Conservation (phyloP, 2,797 vertebrate genomes). For the Onychomys torridus region DNA sequence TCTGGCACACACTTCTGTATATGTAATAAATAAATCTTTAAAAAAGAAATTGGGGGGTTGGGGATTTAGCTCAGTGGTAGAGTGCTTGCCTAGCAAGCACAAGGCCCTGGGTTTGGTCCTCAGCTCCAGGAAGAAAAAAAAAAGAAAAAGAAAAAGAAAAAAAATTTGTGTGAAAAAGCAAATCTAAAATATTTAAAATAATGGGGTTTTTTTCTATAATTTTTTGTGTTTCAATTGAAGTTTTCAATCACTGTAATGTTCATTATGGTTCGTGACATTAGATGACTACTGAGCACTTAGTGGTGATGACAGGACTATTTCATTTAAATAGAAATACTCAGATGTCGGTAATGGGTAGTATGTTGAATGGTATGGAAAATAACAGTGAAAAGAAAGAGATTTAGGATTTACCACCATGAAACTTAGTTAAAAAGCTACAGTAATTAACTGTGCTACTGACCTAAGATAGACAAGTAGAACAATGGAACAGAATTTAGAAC, state of each 20-base stretch:
- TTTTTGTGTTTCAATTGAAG: background rate
- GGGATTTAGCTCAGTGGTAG: too few species aligned
- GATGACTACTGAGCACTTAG: background rate
- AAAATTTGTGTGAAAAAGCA: conserved; percentile 38
- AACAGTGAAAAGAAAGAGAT: background rate
- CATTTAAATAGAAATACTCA: conserved; percentile 29
- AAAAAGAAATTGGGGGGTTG: too few species aligned
- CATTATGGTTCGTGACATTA: background rate
- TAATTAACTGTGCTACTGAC: conserved; percentile 25
- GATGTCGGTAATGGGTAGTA: background rate
- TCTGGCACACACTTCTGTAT: too few species aligned
- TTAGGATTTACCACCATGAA: background rate
- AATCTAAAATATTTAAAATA: conserved; percentile 8
- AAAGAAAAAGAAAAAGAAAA: too few species aligned
- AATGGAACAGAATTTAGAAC: background rate
- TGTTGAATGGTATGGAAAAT: conserved; percentile 2
- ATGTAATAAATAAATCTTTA: too few species aligned
- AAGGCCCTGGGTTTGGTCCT: too few species aligned
- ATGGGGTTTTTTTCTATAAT: background rate
- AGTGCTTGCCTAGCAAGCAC: too few species aligned
- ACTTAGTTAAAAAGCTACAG: conserved; percentile 24
- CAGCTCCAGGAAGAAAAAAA: too few species aligned
- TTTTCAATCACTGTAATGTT: background rate
- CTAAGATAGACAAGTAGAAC: background rate
- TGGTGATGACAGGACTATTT: background rate